Evolutionary conservation across 64 coral and sea anemone genomes (phyloP), one percentile per base, ranked within the genome.

Genomic region (Trachythela sp.): DNA sequence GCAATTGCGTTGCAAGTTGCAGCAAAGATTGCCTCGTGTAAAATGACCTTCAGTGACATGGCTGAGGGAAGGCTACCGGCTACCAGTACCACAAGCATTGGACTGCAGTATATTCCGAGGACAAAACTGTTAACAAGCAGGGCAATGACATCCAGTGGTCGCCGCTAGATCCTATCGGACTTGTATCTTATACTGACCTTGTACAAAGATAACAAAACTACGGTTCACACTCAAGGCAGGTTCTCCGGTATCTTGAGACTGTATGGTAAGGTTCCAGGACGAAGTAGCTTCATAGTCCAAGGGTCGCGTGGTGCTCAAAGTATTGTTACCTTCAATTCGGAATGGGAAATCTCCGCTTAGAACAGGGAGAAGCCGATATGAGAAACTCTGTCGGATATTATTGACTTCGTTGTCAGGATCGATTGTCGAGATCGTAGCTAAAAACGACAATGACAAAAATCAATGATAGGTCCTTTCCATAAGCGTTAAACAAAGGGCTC

Each of bases 261-360:
- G 80, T 48, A 97, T 83, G 48, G 39, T 17, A 29, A 97, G 41
- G 24, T 48, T 22, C 90, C 90, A 97, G 0, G 26, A 50, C 39
- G 75, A 34, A 50, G 71, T 90, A 43, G 68, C 30, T 70, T 97
- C 95, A 54, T 94, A 94, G 92, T 97, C 90, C 90, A 97, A 88
- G 39, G 90, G 89, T 84, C 54, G 48, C 2, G 95, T 92, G 1
- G 95, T 94, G 8, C 89, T 97, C 4, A 97, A 59, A 64, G 6
- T 64, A 33, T 51, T 45, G 68, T 76, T 36, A 36, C 83, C 86
- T 36, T 87, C 88, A 51, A 90, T 84, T 22, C 39, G 59, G 88
- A 97, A 97, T 14, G 92, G 92, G 40, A 90, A 49, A 33, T 9
- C 51, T 40, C 2, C 48, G 7, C 83, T 39, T 30, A n/a, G n/a